phyloP scores from a whole-genome alignment of 1,140 invertebrate species.

The Bradysia coprophila region DNA sequence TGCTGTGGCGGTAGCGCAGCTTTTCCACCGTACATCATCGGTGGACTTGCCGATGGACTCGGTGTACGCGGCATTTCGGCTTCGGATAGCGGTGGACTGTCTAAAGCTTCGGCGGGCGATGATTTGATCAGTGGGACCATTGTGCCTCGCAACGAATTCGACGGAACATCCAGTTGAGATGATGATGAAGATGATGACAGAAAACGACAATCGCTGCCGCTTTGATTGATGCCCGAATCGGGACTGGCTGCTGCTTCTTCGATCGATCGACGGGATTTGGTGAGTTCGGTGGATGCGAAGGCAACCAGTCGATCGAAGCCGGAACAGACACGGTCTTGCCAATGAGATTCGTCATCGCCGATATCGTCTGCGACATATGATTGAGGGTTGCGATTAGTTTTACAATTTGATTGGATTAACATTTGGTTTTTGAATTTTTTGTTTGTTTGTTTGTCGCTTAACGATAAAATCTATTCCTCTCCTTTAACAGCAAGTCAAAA shows the following conservation, averaged over 20 bases:
- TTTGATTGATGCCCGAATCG: conserved; percentile 47
- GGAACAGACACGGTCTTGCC: conserved; percentile 65
- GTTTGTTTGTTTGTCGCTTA: background rate
- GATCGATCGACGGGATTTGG: conserved; percentile 52
- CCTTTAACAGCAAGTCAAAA: too few species aligned
- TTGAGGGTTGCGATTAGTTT: background rate
- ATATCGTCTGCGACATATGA: conserved; percentile 14
- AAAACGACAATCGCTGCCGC: conserved; percentile 32
- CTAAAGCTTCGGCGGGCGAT: conserved; percentile 15
- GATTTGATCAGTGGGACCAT: conserved; percentile 15
- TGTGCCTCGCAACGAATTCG: conserved; percentile 20
- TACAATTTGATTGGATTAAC: background rate
- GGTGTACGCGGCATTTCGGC: conserved; percentile 44
- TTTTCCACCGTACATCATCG: conserved; percentile 9
- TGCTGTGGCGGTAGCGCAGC: conserved; percentile 7
- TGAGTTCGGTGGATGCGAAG: conserved; percentile 67
- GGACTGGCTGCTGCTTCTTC: conserved; percentile 49
- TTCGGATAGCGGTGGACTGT: conserved; percentile 30
- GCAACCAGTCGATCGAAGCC: conserved; percentile 67
- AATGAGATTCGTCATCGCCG: conserved; percentile 39
- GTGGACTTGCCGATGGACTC: conserved; percentile 38
- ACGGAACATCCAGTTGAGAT: conserved; percentile 17
- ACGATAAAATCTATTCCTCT: too few species aligned
- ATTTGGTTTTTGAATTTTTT: background rate
- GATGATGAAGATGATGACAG: conserved; percentile 26